Evolutionary conservation across 2,113 vertebrate species (phyloP).

Genomic region (Thermophis baileyi): DNA sequence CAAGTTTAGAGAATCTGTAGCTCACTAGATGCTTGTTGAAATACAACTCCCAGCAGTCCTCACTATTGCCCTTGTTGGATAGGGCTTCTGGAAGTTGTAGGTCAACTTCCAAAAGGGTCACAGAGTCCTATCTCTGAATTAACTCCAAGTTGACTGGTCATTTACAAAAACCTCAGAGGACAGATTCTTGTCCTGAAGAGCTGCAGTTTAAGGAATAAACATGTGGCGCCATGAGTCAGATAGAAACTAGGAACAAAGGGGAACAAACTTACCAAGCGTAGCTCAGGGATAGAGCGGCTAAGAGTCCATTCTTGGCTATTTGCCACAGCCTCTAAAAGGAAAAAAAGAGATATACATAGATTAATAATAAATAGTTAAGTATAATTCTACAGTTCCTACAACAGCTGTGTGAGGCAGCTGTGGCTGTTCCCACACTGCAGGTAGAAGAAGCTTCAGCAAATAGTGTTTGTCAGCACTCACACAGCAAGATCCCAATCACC

Average conservation of each 20-base stretch:
- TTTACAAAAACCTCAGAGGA: neutral
- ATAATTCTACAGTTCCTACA: neutral
- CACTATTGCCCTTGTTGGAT: neutral
- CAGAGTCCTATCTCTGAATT: neutral
- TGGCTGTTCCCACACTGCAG: neutral
- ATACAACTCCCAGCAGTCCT: neutral
- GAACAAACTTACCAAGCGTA: slow-evolving; percentile 78
- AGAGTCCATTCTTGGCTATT: slow-evolving; percentile 97
- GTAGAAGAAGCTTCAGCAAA: neutral
- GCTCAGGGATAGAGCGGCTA: slow-evolving; percentile 84
- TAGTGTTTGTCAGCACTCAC: neutral
- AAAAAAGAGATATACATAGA: slow-evolving; percentile 29
- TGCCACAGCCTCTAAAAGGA: slow-evolving; percentile 78
- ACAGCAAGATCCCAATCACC: neutral
- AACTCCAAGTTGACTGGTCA: neutral
- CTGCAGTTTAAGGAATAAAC: neutral
- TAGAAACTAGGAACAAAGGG: neutral
- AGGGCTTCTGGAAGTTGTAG: neutral
- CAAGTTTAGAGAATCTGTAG: neutral
- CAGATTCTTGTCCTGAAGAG: neutral
- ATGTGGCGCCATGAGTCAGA: neutral
- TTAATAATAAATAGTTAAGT: neutral
- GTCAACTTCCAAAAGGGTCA: neutral
- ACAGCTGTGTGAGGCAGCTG: neutral
- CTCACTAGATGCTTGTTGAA: neutral